phyloP scores from a whole-genome alignment of 2,113 vertebrate species.

The Sarotherodon lohbergeri region DNA sequence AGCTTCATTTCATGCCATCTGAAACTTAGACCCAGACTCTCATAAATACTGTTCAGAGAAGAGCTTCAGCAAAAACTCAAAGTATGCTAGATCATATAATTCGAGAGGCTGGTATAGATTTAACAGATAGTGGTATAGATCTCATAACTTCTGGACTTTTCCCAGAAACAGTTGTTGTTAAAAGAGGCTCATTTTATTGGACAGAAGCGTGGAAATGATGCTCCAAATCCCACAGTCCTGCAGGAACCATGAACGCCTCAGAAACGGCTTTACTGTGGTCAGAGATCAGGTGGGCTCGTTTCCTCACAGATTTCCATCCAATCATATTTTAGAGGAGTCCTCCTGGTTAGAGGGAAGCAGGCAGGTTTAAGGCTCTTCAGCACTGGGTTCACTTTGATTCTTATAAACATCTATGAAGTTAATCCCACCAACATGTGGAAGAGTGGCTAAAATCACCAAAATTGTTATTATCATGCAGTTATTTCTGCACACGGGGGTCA shows the following conservation, averaged over 20 bases:
- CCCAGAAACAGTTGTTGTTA: neutral
- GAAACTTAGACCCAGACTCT: neutral
- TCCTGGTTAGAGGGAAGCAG: neutral
- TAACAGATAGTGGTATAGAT: neutral
- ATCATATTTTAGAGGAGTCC: neutral
- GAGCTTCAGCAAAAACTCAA: neutral
- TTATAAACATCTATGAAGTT: neutral
- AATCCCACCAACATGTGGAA: neutral
- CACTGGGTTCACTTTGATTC: neutral
- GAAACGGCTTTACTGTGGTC: neutral
- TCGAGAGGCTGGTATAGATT: neutral
- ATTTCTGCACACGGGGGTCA: neutral
- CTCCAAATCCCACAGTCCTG: neutral
- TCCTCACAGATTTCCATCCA: neutral
- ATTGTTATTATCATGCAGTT: neutral
- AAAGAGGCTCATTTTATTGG: neutral
- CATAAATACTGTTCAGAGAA: neutral
- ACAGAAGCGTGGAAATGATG: neutral
- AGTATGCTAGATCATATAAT: neutral
- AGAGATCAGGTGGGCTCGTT: neutral
- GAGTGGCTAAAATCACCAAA: neutral
- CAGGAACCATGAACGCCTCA: neutral
- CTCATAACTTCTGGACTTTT: neutral
- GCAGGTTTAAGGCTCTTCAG: neutral
- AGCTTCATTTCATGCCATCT: neutral